These are phyloP conservation scores for Neolamprologus sp. DNA, from an alignment of 2,113 vertebrate species.

Conservation along the genomic window DNA sequence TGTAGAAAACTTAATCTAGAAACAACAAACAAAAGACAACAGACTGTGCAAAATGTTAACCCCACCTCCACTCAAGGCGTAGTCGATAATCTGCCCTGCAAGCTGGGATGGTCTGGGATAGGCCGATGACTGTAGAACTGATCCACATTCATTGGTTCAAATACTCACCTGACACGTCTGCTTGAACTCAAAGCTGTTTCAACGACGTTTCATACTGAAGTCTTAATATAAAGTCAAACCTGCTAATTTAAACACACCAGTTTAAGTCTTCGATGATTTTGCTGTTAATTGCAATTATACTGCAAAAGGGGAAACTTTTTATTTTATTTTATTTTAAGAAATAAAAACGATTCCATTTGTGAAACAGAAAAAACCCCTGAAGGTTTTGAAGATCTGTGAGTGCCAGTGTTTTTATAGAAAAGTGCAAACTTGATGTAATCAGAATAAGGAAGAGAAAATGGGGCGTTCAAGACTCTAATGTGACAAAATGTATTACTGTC, in stretches of 20 bases:
- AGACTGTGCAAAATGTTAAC: neutral
- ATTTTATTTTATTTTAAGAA: neutral
- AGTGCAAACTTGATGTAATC: neutral
- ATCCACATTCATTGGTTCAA: neutral
- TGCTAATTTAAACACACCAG: neutral
- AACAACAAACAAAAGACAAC: neutral
- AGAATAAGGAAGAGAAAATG: neutral
- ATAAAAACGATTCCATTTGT: neutral
- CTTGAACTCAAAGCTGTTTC: neutral
- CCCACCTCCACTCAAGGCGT: fast-evolving
- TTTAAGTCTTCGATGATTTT: neutral
- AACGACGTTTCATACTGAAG: neutral
- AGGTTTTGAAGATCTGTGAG: neutral
- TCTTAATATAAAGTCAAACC: neutral
- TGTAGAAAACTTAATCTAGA: neutral
- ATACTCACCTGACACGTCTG: neutral
- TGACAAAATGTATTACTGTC: fast-evolving
- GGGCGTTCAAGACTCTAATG: neutral
- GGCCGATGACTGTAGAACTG: fast-evolving
- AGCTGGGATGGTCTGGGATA: neutral
- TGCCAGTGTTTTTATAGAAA: neutral
- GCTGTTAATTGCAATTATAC: neutral
- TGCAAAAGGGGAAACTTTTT: fast-evolving
- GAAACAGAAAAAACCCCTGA: fast-evolving
- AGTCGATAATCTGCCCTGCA: neutral